A percentile compares a stretch with the other conserved stretches of the same genome.
These are phyloP conservation scores for Glaucidium brasilianum DNA, from an alignment of 2,113 vertebrate genomes.

Conservation along the genomic window DNA sequence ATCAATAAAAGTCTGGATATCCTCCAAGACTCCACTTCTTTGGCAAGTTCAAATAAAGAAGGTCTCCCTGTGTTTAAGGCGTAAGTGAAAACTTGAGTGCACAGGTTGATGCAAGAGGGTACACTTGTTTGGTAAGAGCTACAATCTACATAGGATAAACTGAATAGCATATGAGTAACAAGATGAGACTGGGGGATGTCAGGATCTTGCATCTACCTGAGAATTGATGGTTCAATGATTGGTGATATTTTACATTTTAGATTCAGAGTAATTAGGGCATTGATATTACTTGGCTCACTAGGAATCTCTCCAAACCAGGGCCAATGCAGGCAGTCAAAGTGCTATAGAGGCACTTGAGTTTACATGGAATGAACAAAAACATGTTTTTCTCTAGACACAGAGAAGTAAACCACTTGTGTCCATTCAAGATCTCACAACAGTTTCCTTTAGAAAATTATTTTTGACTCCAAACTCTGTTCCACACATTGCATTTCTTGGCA, in stretches of 20 bases:
- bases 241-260: not conserved
- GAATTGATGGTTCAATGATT: not conserved
- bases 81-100: not conserved
- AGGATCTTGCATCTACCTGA: not conserved
- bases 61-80: not conserved
- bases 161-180: not conserved
- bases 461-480: not conserved
- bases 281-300: not conserved
- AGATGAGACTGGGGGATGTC: not conserved
- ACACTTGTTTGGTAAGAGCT: not conserved
- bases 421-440: not conserved
- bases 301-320: not conserved
- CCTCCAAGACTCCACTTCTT: not conserved
- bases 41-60: not conserved
- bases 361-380: not conserved
- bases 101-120: not conserved
- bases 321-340: not conserved
- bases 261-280: not conserved
- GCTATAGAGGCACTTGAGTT: not conserved
- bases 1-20: slow-evolving; percentile 26
- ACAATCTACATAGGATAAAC: not conserved
- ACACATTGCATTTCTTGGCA: not conserved
- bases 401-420: not conserved
- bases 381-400: not conserved
- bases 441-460: not conserved